Base-by-base conservation (phyloP, 1,140 invertebrate species). In the Tetramorium alpestre region DNA sequence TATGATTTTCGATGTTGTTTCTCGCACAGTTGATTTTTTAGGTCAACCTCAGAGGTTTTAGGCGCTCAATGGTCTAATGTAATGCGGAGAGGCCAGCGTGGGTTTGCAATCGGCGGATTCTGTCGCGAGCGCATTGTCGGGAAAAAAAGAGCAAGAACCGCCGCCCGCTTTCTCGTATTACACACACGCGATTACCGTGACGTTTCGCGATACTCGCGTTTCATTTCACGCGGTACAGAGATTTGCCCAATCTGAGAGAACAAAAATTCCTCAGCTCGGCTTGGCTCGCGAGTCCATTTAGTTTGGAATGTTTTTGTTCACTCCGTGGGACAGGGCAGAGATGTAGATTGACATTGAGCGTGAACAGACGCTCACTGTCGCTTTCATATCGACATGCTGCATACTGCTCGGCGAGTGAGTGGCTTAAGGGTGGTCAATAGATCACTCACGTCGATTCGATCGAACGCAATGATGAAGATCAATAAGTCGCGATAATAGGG, bases 311-410 rank as follows among this genome's bases (percentile, higher is more conserved):
- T 62, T 62, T 47, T 16, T n/a, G 67, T 33, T 33, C 44, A 11
- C 56, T 28, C 49, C 18, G 62, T 28, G 25, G 25, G 25, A 49
- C 11, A 62, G 56, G n/a, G n/a, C 11, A 44, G 18, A 64, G 51
- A 8, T 33, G 41, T n/a, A 60, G 28, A 41, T 38, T 65, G 62
- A 67, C 77, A 80, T 80, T 80, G 87, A 82, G 76, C 51, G 64
- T 80, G 33, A 75, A 69, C 58, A 58, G 5, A 54, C 38, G 62
- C 6, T 47, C 77, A 3, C 69, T 62, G 58, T 90, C 88, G 84
- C 88, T 92, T 92, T 85, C 90, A 88, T 86, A 89, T 92, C 90
- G 89, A 90, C 89, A 92, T 90, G 89, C 87, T 91, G 91, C 91
- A 33, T 33, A 33, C 33, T 33, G 89, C 88, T 89, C 89, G 82